Evolutionary conservation across 2,113 vertebrate species (phyloP).

Genomic region (Seriola rivoliana): DNA sequence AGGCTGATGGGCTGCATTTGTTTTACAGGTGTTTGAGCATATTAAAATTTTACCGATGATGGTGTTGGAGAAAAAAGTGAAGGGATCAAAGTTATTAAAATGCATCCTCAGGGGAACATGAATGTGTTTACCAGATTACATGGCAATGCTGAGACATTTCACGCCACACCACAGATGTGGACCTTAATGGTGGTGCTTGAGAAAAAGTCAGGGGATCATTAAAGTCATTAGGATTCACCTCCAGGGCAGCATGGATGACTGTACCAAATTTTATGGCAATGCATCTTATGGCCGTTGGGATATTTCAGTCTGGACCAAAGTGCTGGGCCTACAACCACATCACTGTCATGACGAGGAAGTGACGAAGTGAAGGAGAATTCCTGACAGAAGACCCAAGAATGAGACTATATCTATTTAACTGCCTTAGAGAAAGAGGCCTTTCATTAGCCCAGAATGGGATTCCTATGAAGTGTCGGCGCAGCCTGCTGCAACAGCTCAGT

Average conservation of each 20-base stretch:
- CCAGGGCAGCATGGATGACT: not conserved
- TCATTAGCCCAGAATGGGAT: conserved; percentile 64
- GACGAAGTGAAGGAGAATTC: conserved; percentile 33
- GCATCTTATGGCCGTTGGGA: not conserved
- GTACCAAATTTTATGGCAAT: not conserved
- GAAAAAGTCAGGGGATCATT: not conserved
- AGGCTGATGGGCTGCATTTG: not conserved
- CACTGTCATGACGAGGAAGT: too few species aligned
- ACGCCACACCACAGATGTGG: not conserved
- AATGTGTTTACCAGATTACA: not conserved
- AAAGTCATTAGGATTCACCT: not conserved
- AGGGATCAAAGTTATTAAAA: not conserved
- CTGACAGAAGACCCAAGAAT: conserved; percentile 33
- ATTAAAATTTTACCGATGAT: not conserved
- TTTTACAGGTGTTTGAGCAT: not conserved
- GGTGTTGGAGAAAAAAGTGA: not conserved
- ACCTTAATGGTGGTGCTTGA: not conserved
- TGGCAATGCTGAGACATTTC: not conserved
- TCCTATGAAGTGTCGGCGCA: conserved; percentile 61
- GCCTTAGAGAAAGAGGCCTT: conserved; percentile 63
- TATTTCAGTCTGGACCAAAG: not conserved
- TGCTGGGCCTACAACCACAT: too few species aligned
- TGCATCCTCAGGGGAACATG: not conserved
- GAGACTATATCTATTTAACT: conserved; percentile 58
- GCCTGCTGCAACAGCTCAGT: conserved; percentile 65